These are phyloP conservation scores for Pipra filicauda DNA, from an alignment of 2,113 vertebrate genomes.

Conservation along the genomic window DNA sequence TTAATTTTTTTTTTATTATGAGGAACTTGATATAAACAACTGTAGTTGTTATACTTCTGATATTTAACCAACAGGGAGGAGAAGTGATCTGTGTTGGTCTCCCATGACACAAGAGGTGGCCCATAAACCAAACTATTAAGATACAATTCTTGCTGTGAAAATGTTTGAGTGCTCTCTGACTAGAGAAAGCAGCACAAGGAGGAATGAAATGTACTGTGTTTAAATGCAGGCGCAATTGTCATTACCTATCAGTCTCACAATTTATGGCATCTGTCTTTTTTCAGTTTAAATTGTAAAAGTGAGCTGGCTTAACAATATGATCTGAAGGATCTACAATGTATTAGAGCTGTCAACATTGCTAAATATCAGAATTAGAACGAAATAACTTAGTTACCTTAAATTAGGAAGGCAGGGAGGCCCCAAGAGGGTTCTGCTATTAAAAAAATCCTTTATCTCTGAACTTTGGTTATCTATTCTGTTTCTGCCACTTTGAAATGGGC, in stretches of 20 bases:
- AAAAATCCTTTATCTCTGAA: conserved; percentile 31
- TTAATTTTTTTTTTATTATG: background rate
- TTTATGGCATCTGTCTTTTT: background rate
- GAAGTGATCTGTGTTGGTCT: background rate
- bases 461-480: conserved; percentile 41
- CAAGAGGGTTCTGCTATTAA: background rate
- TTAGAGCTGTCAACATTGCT: conserved; percentile 29
- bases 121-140: background rate
- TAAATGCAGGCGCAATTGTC: background rate
- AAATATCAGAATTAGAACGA: conserved; percentile 47
- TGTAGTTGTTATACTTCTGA: background rate
- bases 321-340: background rate
- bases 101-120: background rate
- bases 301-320: background rate
- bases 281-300: background rate
- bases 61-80: background rate
- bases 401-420: background rate
- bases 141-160: background rate
- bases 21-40: background rate
- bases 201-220: background rate
- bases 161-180: background rate
- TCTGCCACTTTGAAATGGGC: conserved; percentile 28
- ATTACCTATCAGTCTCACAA: background rate
- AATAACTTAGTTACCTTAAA: conserved; percentile 33
- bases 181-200: background rate